phyloP scores from a whole-genome alignment of 2,797 vertebrate species.

The Gila robusta region DNA sequence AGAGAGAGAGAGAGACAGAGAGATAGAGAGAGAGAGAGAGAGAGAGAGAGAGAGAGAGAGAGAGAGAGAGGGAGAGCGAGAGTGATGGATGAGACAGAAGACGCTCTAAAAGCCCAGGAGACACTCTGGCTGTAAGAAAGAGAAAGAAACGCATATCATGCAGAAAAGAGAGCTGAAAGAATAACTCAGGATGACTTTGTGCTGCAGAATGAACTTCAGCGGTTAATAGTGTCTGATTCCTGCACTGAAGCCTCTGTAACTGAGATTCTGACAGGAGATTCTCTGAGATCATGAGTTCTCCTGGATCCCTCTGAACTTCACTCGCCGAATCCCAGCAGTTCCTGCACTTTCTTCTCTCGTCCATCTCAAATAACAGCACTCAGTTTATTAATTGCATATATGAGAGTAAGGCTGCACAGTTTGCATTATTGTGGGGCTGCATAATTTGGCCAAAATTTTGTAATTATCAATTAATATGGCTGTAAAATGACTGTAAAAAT shows the following conservation, averaged over 20 bases:
- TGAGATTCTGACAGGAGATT: not conserved
- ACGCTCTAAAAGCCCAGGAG: not conserved
- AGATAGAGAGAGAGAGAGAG: too few relatives aligned
- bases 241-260: not conserved
- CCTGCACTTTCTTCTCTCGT: not conserved
- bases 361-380: not conserved
- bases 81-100: conserved; percentile 11
- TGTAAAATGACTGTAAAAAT: too few relatives aligned
- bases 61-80: not conserved
- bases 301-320: not conserved
- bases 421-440: too few relatives aligned
- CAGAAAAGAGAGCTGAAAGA: not conserved
- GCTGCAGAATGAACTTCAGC: not conserved
- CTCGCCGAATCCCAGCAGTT: not conserved
- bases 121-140: not conserved
- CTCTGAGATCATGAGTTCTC: not conserved
- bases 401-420: not conserved
- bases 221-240: not conserved
- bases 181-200: not conserved
- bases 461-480: too few relatives aligned
- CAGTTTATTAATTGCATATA: not conserved
- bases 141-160: not conserved
- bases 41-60: not conserved
- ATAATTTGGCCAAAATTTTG: too few relatives aligned
- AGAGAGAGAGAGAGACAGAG: too few relatives aligned